A percentile compares a stretch with the other conserved stretches of the same genome.
Conservation (phyloP, 1,140 invertebrate genomes). For the Lordiphosa clarofinis region DNA sequence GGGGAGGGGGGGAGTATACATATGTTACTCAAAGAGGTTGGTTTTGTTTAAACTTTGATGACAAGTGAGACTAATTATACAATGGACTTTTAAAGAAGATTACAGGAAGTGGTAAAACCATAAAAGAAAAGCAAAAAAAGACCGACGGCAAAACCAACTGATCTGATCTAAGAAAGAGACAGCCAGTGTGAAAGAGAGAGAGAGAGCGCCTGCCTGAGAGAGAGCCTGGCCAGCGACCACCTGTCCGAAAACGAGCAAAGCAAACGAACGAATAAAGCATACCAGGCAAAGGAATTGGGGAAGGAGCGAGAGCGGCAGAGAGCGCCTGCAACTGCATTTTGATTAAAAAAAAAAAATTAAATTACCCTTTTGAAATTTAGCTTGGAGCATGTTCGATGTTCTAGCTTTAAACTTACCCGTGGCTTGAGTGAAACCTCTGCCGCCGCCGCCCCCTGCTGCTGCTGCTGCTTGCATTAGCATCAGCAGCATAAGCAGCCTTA, state of each 20-base stretch:
- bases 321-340: too few relatives aligned
- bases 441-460: constrained; percentile 8
- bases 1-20: too few relatives aligned
- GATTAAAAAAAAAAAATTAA: background rate
- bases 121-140: background rate
- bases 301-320: constrained; percentile 5
- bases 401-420: constrained; percentile 51
- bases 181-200: background rate
- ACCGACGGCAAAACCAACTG: too few relatives aligned
- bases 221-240: constrained; percentile 39
- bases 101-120: constrained; percentile 37
- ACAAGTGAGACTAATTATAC: constrained; percentile 44
- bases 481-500: constrained; percentile 53
- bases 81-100: constrained; percentile 9
- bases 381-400: constrained; percentile 1
- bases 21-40: too few relatives aligned
- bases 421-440: constrained; percentile 34
- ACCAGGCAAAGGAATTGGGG: constrained; percentile 22
- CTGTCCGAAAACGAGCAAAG: constrained; percentile 48
- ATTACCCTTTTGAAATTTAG: constrained; percentile 5
- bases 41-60: constrained; percentile 16
- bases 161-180: constrained; percentile 9
- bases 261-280: constrained; percentile 38
- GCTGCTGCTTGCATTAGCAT: constrained; percentile 37
- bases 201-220: background rate